These are phyloP conservation scores for Pararge aegeria DNA, from an alignment of 1,140 invertebrate genomes.

Conservation along the genomic window DNA sequence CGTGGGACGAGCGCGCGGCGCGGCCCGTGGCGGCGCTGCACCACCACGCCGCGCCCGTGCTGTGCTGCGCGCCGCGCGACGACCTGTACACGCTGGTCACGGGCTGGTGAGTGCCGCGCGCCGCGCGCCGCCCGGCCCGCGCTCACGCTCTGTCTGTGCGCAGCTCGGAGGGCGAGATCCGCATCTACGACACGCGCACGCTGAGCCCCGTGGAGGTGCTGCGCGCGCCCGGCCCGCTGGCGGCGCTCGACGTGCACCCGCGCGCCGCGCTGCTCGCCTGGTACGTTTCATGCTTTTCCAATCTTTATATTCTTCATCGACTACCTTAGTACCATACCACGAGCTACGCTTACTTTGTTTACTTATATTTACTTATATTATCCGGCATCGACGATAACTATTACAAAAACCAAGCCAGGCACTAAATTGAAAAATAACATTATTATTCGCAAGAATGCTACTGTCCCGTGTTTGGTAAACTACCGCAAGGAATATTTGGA, in stretches of 20 bases:
- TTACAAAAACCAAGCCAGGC: no score
- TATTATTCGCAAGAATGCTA: no score
- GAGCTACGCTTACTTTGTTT: no score
- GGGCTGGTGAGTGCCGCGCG: slow-evolving; percentile 42
- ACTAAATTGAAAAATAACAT: no score
- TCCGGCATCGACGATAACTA: no score
- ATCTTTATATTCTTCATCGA: no score
- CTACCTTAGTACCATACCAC: no score
- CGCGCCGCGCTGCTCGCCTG: slow-evolving; percentile 90
- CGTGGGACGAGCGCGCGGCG: slow-evolving; percentile 69
- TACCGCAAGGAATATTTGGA: no score
- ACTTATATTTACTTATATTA: no score
- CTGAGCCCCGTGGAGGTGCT: slow-evolving; percentile 82
- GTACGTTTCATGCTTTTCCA: no score
- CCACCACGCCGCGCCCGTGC: slow-evolving; percentile 46
- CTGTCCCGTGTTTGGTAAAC: no score
- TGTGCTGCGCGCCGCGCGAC: slow-evolving; percentile 48
- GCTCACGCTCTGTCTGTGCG: not conserved
- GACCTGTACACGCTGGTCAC: slow-evolving; percentile 50
- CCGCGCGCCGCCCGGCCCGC: not conserved
- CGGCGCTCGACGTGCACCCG: slow-evolving; percentile 90
- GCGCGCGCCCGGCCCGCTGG: slow-evolving; percentile 85
- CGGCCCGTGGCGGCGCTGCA: slow-evolving; percentile 25
- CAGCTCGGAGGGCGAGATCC: slow-evolving; percentile 87
- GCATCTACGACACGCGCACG: slow-evolving; percentile 90